Conservation (phyloP, 2,888 invertebrate species). For the Polydrusus cervinus region DNA sequence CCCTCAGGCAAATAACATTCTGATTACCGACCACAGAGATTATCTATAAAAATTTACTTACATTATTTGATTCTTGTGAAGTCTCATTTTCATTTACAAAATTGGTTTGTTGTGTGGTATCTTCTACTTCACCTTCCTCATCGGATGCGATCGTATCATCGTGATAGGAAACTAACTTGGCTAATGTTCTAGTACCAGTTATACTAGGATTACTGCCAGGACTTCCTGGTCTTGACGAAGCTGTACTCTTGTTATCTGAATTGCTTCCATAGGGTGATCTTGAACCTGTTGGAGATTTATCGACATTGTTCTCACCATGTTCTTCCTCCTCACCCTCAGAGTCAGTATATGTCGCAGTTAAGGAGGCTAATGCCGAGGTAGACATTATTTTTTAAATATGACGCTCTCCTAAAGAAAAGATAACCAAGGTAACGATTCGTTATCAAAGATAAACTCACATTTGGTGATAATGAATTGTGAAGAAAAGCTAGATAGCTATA, state of each 20-base stretch:
- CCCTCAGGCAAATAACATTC: no score
- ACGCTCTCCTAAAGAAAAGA: not conserved
- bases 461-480: no score
- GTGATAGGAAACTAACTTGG: constrained; percentile 72
- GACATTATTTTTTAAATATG: constrained; percentile 23
- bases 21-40: no score
- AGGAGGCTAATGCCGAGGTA: constrained; percentile 81
- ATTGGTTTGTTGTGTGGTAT: constrained; percentile 68
- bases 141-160: constrained; percentile 82
- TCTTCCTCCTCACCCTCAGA: constrained; percentile 91
- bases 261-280: constrained; percentile 58
- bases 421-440: not conserved
- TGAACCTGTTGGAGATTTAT: constrained; percentile 58
- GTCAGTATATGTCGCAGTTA: constrained; percentile 93
- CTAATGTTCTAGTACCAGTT: constrained; percentile 68
- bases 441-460: not conserved
- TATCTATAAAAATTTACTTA: constrained; percentile 26
- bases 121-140: constrained; percentile 77
- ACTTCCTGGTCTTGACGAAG: constrained; percentile 69
- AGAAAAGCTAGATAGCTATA: not conserved
- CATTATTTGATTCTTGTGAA: constrained; percentile 54
- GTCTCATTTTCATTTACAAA: constrained; percentile 65
- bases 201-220: constrained; percentile 61
- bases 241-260: constrained; percentile 71
- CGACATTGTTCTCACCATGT: constrained; percentile 72